Percentiles rank a stretch among this genome's conserved stretches.
Evolutionary conservation across 2,888 invertebrate species (phyloP).

Genomic region (Eumerus sabulonum): DNA sequence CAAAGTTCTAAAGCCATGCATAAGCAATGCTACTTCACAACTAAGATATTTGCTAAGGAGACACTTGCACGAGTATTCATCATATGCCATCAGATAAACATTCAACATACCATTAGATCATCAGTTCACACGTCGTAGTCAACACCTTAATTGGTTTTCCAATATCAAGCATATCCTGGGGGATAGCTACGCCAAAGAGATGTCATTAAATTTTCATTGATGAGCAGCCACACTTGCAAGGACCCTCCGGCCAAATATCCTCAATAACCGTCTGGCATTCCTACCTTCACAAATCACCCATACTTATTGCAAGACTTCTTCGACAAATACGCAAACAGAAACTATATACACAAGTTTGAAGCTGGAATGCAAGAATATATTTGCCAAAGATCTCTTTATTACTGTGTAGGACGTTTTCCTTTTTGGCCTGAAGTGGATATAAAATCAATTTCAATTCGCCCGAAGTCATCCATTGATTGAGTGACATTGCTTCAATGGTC

Average conservation of each 20-base stretch:
- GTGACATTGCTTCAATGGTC: conserved; percentile 20
- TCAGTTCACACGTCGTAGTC: too few relatives aligned
- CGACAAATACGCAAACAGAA: conserved; percentile 15
- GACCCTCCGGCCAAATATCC: conserved; percentile 2
- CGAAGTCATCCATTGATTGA: conserved; percentile 40
- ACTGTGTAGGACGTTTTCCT: neutral
- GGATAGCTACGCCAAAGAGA: neutral
- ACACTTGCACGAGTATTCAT: too few relatives aligned
- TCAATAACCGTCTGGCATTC: neutral
- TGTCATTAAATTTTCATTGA: conserved; percentile 24
- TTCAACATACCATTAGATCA: too few relatives aligned
- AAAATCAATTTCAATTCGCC: conserved; percentile 40
- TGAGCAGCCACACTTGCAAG: conserved; percentile 2
- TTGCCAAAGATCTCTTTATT: neutral
- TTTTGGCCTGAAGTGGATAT: conserved; percentile 3
- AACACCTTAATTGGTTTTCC: too few relatives aligned
- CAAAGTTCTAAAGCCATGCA: too few relatives aligned
- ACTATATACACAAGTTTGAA: neutral
- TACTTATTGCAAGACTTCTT: conserved; percentile 17
- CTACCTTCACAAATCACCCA: neutral
- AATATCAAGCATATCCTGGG: too few relatives aligned
- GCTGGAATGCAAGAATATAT: neutral
- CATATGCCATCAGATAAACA: too few relatives aligned
- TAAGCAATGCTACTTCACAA: too few relatives aligned
- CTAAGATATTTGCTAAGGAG: too few relatives aligned